Evolutionary conservation across 2,797 vertebrate species (phyloP), one percentile per base, ranked within the genome.

Genomic region (Taeniopygia guttata): DNA sequence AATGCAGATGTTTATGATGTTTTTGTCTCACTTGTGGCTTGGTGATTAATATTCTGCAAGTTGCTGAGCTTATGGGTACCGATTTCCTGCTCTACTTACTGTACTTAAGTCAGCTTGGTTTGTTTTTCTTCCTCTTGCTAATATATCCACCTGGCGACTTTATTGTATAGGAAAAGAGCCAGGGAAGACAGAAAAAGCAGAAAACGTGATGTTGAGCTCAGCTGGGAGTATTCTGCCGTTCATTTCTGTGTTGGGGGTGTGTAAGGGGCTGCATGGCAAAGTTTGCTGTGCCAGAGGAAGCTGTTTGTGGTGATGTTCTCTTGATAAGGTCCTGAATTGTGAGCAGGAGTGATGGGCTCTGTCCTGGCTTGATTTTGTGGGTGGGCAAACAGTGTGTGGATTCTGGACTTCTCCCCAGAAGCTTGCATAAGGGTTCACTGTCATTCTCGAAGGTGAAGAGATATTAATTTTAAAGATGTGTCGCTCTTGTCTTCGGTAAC

Each of bases 71-170:
- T 81, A 69, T 38, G 66, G 84, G 48, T 80, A 86, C 76, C 32
- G 4, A 95, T 95, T 96, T 95, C 89, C 91, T 93, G 92, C 87
- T 93, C 87, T 80, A 66, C 86, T 91, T 93, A 89, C 88, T 49
- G 73, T 72, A 75, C 84, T 94, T 94, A 90, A 95, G 87, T 88
- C 79, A 73, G 73, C 49, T 59, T 62, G 69, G 62, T 87, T 94
- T 89, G 55, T 89, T 94, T 95, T 89, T 87, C 76, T 93, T 96
- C 55, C 84, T 91, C 76, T 87, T 89, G 69, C 76, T 96, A 80
- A 86, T 94, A 90, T 84, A 94, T 87, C 69, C 62, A 92, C 94
- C 91, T 85, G 79, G 76, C 73, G 84, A 92, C 87, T 76, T 92
- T 93, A 95, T 94, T 91, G 78, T 81, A 46, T 68, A 93, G 79